Conservation (phyloP, 2,113 vertebrate genomes). For the Litocranius walleri region DNA sequence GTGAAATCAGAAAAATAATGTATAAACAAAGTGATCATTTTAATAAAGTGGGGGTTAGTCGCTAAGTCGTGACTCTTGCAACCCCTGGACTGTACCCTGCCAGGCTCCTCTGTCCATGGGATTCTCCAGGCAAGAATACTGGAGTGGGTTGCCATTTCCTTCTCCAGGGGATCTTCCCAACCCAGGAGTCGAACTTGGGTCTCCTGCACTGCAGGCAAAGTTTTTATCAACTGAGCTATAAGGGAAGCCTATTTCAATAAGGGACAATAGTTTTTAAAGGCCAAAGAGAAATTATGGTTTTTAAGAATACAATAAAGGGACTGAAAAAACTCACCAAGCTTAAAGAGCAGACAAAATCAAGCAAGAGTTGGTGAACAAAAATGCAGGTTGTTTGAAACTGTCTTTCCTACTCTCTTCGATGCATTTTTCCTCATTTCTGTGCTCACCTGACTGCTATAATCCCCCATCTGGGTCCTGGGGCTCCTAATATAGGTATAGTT, state of each 20-base stretch:
- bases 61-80: background rate
- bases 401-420: background rate
- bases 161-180: too few species aligned
- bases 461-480: too few species aligned
- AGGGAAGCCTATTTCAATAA: background rate
- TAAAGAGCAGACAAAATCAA: background rate
- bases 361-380: background rate
- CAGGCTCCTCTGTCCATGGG: too few species aligned
- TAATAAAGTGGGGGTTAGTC: background rate
- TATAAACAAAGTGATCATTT: background rate
- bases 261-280: background rate
- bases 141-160: too few species aligned
- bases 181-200: too few species aligned
- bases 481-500: background rate
- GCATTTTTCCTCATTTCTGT: background rate
- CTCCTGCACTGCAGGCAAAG: too few species aligned
- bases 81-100: too few species aligned
- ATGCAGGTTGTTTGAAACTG: background rate
- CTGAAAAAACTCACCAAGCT: background rate
- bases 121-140: too few species aligned
- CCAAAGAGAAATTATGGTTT: background rate
- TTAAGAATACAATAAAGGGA: background rate
- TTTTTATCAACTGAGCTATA: too few species aligned
- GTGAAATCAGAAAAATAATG: background rate
- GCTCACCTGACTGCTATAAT: background rate